Percentiles rank a stretch among this genome's conserved stretches.
Evolutionary conservation across 1,140 invertebrate species (phyloP).

Genomic region (Helicoverpa zea): DNA sequence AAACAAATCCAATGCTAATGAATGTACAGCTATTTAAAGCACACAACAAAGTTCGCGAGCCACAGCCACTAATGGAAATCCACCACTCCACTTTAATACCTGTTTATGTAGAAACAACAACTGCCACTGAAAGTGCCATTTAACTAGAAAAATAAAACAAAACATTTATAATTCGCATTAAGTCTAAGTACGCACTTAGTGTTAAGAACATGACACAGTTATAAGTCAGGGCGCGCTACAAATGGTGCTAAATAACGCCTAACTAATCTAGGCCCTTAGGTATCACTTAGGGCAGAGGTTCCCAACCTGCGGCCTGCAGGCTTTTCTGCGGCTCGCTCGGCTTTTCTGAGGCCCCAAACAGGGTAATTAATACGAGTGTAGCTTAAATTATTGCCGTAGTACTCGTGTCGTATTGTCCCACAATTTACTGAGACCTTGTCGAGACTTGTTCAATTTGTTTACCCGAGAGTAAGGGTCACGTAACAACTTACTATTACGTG

Average conservation of each 20-base stretch:
- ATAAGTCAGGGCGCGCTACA: background rate
- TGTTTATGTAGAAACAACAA: background rate
- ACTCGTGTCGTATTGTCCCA: background rate
- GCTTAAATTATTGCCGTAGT: constrained; percentile 29
- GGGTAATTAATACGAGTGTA: constrained; percentile 33
- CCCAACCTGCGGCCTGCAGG: constrained; percentile 4
- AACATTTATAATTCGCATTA: background rate
- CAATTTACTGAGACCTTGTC: background rate
- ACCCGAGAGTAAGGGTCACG: background rate
- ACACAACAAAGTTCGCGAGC: background rate
- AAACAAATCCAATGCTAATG: too few relatives aligned
- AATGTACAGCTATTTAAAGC: background rate
- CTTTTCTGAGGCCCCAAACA: constrained; percentile 11
- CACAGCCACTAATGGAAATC: background rate
- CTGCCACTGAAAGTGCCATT: background rate
- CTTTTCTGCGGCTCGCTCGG: background rate
- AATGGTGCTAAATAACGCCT: constrained; percentile 28
- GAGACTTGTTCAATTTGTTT: constrained; percentile 3
- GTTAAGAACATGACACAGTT: constrained; percentile 15
- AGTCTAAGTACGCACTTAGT: background rate
- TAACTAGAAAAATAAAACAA: background rate
- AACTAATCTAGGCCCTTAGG: constrained; percentile 33
- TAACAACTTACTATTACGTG: background rate
- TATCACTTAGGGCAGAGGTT: constrained; percentile 21
- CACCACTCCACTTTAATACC: constrained; percentile 13